Percentiles rank a stretch among this genome's conserved stretches.
Conservation (phyloP, 1,140 invertebrate species). For the Daktulosphaira vitifoliae region DNA sequence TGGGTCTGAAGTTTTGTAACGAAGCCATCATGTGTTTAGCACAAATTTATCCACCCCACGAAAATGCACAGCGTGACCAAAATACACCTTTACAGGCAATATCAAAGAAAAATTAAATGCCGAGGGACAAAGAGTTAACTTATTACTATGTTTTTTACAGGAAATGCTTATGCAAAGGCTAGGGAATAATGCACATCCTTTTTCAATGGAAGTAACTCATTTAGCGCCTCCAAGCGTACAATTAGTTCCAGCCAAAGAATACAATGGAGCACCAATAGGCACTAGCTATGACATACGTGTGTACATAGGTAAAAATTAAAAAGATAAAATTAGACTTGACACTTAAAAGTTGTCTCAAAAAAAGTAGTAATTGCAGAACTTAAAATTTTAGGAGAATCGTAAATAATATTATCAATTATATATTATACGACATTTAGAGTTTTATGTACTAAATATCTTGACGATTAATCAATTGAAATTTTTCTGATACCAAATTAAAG, state of each 20-base stretch:
- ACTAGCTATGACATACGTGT: conserved; percentile 75
- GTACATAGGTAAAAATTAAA: conserved; percentile 53
- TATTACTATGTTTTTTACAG: too few species aligned
- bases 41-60: conserved; percentile 65
- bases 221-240: conserved; percentile 80
- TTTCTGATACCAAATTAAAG: too few species aligned
- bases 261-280: conserved; percentile 80
- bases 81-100: conserved; percentile 67
- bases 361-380: too few species aligned
- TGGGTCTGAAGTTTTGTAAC: conserved; percentile 86
- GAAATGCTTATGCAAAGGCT: conserved; percentile 70
- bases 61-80: conserved; percentile 44
- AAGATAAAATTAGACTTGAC: too few species aligned
- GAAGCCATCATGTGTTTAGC: conserved; percentile 78
- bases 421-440: too few species aligned
- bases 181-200: conserved; percentile 67
- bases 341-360: too few species aligned
- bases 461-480: too few species aligned
- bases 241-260: conserved; percentile 79
- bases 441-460: too few species aligned
- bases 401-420: too few species aligned
- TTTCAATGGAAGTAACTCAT: conserved; percentile 66
- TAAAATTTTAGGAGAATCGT: background rate
- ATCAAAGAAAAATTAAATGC: too few species aligned
- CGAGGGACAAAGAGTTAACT: too few species aligned